phyloP scores from a whole-genome alignment of 2,797 vertebrate genomes.

The Cossypha heuglini region DNA sequence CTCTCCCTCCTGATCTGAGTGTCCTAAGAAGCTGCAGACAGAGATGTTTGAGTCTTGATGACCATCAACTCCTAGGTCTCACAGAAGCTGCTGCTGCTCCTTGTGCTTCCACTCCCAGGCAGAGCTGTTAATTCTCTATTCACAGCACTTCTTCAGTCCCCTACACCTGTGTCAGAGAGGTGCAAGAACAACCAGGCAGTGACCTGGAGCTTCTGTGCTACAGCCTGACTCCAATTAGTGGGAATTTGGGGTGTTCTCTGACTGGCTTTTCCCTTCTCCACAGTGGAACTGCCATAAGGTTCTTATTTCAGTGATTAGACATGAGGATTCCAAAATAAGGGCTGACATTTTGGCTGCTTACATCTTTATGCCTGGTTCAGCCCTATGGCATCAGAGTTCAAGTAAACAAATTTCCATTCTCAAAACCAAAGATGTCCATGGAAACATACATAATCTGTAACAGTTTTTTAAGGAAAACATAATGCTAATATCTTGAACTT shows the following conservation, averaged over 20 bases:
- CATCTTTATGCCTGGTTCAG: neutral
- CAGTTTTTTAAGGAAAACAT: neutral
- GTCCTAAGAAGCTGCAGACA: neutral
- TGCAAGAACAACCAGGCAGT: neutral
- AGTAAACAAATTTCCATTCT: neutral
- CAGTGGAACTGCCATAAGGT: neutral
- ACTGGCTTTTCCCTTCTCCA: neutral
- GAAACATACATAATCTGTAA: neutral
- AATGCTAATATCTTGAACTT: neutral
- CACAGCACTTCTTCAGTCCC: neutral
- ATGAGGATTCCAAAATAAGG: neutral
- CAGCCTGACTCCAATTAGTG: neutral
- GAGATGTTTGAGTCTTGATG: neutral
- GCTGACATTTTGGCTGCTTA: neutral
- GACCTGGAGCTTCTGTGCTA: neutral
- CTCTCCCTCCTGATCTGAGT: neutral
- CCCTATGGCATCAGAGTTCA: neutral
- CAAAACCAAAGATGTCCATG: neutral
- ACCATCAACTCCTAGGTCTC: neutral
- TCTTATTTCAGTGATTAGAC: neutral
- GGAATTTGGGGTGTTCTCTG: neutral
- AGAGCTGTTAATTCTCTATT: neutral
- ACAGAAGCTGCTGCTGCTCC: neutral
- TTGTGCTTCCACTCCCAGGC: neutral
- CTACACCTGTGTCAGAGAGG: neutral